Percentiles rank a stretch among this genome's conserved stretches.
Conservation (phyloP, 2,113 vertebrate genomes). For the Acrocephalus kingi region DNA sequence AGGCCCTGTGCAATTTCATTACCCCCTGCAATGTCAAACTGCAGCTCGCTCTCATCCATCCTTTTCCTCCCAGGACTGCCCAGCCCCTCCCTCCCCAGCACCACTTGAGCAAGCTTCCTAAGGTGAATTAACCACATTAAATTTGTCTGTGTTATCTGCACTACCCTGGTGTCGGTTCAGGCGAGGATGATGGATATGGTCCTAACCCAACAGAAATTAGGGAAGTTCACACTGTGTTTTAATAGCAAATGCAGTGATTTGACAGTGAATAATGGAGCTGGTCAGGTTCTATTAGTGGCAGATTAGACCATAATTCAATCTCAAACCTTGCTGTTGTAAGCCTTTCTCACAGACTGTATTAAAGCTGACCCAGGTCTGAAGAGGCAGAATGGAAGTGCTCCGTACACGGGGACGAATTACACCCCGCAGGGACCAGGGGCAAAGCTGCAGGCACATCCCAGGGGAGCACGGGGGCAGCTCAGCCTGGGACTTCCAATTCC, state of each 20-base stretch:
- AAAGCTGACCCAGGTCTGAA: conserved; percentile 18
- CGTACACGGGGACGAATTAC: neutral
- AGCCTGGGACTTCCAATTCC: neutral
- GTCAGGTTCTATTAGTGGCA: conserved; percentile 66
- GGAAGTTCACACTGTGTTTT: conserved; percentile 55
- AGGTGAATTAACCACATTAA: conserved; percentile 53
- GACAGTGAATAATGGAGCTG: conserved; percentile 62
- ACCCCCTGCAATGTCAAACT: conserved; percentile 47
- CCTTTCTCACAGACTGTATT: conserved; percentile 46
- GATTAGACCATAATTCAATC: conserved; percentile 66
- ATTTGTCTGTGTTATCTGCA: conserved; percentile 56
- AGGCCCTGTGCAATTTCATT: neutral
- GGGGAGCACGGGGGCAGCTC: neutral
- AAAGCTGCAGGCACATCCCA: neutral
- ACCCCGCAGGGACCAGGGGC: neutral
- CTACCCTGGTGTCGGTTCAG: conserved; percentile 13
- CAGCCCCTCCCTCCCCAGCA: conserved; percentile 27
- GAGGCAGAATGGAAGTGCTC: neutral
- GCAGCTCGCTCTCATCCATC: conserved; percentile 43
- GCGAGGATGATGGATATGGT: conserved; percentile 56
- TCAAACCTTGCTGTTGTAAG: conserved; percentile 48
- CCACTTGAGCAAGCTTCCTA: neutral
- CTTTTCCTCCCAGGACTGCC: conserved; percentile 52
- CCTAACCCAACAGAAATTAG: conserved; percentile 62
- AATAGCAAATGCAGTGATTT: conserved; percentile 56